A percentile compares a stretch with the other conserved stretches of the same genome.
Evolutionary conservation across 1,140 invertebrate species (phyloP).

Genomic region (Arctopsyche grandis): DNA sequence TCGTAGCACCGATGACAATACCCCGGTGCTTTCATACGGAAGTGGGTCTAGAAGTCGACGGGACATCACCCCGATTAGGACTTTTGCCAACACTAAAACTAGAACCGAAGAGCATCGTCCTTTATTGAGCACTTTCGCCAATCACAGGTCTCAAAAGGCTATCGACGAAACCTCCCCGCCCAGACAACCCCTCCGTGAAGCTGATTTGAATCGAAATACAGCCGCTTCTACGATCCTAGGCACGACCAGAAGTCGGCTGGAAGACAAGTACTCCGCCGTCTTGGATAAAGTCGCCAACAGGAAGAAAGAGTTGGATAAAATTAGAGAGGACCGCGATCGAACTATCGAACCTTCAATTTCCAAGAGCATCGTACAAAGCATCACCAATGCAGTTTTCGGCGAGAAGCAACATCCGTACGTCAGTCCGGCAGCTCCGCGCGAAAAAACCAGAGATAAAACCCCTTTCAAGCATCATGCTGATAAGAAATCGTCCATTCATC

Average conservation of each 20-base stretch:
- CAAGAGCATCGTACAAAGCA: slow-evolving; percentile 67
- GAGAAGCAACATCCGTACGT: slow-evolving; percentile 77
- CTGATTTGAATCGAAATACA: slow-evolving; percentile 61
- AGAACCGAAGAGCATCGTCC: slow-evolving; percentile 39
- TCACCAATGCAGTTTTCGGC: slow-evolving; percentile 72
- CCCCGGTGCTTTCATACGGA: slow-evolving; percentile 56
- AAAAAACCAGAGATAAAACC: slow-evolving; percentile 69
- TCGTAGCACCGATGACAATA: slow-evolving; percentile 58
- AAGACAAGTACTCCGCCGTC: slow-evolving; percentile 79
- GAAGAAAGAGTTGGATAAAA: slow-evolving; percentile 64
- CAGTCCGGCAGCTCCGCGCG: slow-evolving; percentile 56
- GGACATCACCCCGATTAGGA: slow-evolving; percentile 34
- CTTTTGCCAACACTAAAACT: slow-evolving; percentile 56
- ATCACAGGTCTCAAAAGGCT: neutral
- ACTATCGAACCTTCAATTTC: slow-evolving; percentile 68
- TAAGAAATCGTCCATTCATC: slow-evolving; percentile 56
- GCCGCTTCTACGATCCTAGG: slow-evolving; percentile 58
- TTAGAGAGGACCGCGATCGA: slow-evolving; percentile 70
- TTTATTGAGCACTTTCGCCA: slow-evolving; percentile 23
- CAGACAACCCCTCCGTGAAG: slow-evolving; percentile 61
- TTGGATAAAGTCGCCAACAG: slow-evolving; percentile 73
- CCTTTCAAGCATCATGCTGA: slow-evolving; percentile 65
- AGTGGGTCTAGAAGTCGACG: slow-evolving; percentile 57
- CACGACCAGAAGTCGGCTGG: slow-evolving; percentile 71
- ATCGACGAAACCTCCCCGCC: slow-evolving; percentile 56